Percentiles rank a stretch among this genome's conserved stretches.
Evolutionary conservation across 2,888 invertebrate species (phyloP).

Genomic region (Mythimna pallens): DNA sequence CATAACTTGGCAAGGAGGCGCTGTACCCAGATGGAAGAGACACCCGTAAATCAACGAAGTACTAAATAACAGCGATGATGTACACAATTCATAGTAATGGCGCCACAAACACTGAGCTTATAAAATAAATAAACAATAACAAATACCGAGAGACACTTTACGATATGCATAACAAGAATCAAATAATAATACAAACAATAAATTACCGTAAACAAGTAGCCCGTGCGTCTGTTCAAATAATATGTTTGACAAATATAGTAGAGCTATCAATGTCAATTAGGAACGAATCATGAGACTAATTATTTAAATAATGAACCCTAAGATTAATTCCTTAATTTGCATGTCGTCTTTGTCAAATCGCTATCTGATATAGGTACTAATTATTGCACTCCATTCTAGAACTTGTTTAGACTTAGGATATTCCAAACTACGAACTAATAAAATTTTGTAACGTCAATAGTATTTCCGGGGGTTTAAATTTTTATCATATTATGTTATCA

Average conservation of each 20-base stretch:
- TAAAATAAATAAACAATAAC: constrained; percentile 53
- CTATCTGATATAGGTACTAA: not conserved
- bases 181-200: constrained; percentile 32
- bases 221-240: not conserved
- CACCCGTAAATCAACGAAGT: constrained; percentile 73
- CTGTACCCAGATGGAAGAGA: constrained; percentile 63
- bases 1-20: constrained; percentile 71
- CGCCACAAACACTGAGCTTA: constrained; percentile 48
- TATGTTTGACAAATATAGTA: constrained; percentile 36
- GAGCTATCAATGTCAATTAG: constrained; percentile 54
- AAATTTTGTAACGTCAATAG: constrained; percentile 8
- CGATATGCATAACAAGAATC: constrained; percentile 19
- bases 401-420: constrained; percentile 11
- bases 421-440: constrained; percentile 18
- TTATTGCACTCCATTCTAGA: not conserved
- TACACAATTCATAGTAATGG: constrained; percentile 75
- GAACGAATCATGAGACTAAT: constrained; percentile 21
- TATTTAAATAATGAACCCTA: constrained; percentile 16
- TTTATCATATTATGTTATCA: constrained; percentile 8
- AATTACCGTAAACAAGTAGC: not conserved
- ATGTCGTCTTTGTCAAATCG: not conserved
- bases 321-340: constrained; percentile 21
- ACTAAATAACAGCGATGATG: constrained; percentile 76
- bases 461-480: constrained; percentile 15
- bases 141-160: constrained; percentile 31